A percentile compares a stretch with the other conserved stretches of the same genome.
Conservation (phyloP, 2,113 vertebrate species). For the Dunckerocampus dactyliophorus region DNA sequence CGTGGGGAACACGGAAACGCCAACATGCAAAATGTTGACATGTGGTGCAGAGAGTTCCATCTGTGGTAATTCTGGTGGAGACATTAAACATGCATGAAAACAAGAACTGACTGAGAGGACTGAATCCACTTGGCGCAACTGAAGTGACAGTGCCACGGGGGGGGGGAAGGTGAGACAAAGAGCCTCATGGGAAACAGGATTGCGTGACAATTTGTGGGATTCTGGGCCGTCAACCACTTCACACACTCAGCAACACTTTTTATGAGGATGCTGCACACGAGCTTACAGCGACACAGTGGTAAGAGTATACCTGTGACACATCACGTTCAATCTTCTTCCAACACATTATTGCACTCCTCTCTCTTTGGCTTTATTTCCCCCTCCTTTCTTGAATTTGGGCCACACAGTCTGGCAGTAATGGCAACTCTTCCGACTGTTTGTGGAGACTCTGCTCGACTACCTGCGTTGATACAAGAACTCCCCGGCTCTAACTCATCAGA, state of each 20-base stretch:
- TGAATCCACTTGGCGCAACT: constrained; percentile 8
- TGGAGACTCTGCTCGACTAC: constrained; percentile 27
- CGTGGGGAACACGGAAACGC: constrained; percentile 6
- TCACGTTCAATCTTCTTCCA: not conserved
- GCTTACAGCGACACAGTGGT: constrained; percentile 3
- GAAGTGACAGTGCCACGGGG: not conserved
- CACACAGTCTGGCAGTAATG: constrained; percentile 25
- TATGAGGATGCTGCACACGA: constrained; percentile 1
- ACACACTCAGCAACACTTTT: constrained; percentile 39
- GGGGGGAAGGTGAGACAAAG: constrained; percentile 13
- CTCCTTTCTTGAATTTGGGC: constrained; percentile 23
- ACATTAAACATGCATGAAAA: constrained; percentile 53
- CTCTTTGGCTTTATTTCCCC: constrained; percentile 1
- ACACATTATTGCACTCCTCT: not conserved
- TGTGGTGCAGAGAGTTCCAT: constrained; percentile 30
- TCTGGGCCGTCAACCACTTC: constrained; percentile 29
- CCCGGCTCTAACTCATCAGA: constrained; percentile 46
- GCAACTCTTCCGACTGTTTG: constrained; percentile 31
- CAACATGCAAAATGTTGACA: constrained; percentile 30
- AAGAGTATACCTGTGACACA: constrained; percentile 5
- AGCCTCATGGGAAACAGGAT: constrained; percentile 28
- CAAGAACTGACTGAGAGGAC: constrained; percentile 21
- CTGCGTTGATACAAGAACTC: constrained; percentile 47
- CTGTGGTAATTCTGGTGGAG: constrained; percentile 14
- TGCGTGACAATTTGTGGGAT: constrained; percentile 35